Evolutionary conservation across 2,888 invertebrate species (phyloP).

Genomic region (Rhodophaea formosa): DNA sequence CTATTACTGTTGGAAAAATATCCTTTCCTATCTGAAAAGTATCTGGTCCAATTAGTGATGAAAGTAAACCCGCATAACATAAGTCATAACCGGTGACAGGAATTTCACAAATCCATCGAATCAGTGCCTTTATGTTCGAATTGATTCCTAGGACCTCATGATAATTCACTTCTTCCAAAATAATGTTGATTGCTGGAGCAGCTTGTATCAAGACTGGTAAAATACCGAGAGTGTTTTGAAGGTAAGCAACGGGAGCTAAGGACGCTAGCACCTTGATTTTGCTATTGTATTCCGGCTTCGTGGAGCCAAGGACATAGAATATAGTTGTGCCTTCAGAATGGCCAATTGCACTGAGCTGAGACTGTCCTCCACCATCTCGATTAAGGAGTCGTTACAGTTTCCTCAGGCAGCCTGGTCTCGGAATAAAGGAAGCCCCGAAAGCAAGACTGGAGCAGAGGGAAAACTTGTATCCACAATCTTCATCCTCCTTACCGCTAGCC

Average conservation of each 20-base stretch:
- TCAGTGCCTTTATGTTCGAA: not conserved
- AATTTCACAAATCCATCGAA: slow-evolving; percentile 2
- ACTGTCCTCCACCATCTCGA: slow-evolving; percentile 65
- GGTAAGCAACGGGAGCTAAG: slow-evolving; percentile 70
- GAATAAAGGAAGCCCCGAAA: slow-evolving; percentile 81
- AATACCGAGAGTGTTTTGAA: not conserved
- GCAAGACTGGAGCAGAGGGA: no score
- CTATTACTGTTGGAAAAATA: slow-evolving; percentile 33
- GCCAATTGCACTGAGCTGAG: slow-evolving; percentile 82
- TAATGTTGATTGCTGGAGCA: not conserved
- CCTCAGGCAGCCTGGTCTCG: slow-evolving; percentile 86
- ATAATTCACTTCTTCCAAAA: not conserved
- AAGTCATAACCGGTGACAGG: not conserved
- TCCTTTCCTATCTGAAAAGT: slow-evolving; percentile 1
- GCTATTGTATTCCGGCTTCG: slow-evolving; percentile 77
- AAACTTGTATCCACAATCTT: no score
- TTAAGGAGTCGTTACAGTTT: slow-evolving; percentile 58
- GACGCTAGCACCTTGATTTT: slow-evolving; percentile 72
- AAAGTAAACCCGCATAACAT: not conserved
- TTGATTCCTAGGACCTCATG: slow-evolving; percentile 7
- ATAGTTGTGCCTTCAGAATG: slow-evolving; percentile 84
- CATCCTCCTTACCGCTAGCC: no score
- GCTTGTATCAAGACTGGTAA: not conserved
- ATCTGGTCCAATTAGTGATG: not conserved
- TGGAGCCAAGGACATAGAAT: slow-evolving; percentile 74